Percentiles rank a stretch among this genome's conserved stretches.
Conservation (phyloP, 2,113 vertebrate genomes). For the Pardalotus punctatus region DNA sequence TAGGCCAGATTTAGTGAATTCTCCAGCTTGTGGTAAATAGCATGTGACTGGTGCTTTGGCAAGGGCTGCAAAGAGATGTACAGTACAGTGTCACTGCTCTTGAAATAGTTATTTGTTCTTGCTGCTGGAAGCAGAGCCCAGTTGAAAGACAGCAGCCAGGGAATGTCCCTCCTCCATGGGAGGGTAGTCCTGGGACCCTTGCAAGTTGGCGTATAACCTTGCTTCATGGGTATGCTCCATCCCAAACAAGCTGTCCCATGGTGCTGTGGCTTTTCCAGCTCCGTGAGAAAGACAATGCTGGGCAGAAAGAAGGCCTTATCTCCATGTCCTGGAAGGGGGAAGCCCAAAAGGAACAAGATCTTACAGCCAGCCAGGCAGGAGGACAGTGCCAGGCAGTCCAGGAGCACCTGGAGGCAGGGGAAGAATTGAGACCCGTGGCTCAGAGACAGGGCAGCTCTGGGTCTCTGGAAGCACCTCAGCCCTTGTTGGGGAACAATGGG, state of each 20-base stretch:
- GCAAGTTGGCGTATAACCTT: not conserved
- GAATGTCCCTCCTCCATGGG: not conserved
- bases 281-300: not conserved
- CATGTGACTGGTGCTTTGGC: not conserved
- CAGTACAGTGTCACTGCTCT: not conserved
- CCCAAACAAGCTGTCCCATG: not conserved
- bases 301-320: not conserved
- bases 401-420: not conserved
- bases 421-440: not conserved
- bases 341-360: not conserved
- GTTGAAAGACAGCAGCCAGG: not conserved
- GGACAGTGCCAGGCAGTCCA: not conserved
- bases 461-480: not conserved
- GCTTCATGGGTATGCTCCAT: not conserved
- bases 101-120: not conserved
- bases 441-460: fast-evolving
- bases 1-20: conserved; percentile 28
- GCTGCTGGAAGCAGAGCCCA: not conserved
- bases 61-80: not conserved
- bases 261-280: not conserved
- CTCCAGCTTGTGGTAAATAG: not conserved
- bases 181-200: not conserved
- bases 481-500: fast-evolving
- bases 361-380: not conserved
- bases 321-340: not conserved